phyloP scores from a whole-genome alignment of 2,888 invertebrate genomes.

The Synergus umbraculus region DNA sequence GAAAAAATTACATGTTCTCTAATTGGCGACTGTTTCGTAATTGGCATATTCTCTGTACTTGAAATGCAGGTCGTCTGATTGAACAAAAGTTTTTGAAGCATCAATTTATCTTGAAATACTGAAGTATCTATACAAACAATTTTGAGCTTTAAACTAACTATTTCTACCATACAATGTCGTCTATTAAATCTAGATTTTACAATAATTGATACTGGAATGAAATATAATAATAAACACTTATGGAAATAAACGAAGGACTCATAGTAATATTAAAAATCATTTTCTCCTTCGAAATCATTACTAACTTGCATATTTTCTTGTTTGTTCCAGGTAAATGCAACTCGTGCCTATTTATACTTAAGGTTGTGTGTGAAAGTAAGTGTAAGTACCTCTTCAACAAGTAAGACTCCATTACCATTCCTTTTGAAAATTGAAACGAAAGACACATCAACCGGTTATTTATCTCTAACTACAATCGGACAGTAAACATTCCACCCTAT shows the following conservation, averaged over 20 bases:
- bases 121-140: not conserved
- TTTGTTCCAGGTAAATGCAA: slow-evolving; percentile 32
- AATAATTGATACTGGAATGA: no score
- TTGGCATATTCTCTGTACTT: not conserved
- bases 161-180: no score
- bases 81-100: not conserved
- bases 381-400: slow-evolving; percentile 29
- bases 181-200: no score
- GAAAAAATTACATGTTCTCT: not conserved
- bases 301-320: slow-evolving; percentile 37
- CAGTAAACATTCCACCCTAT: not conserved
- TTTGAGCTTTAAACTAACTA: not conserved
- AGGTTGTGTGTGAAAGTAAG: slow-evolving; percentile 31
- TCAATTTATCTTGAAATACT: not conserved
- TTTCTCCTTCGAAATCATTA: not conserved
- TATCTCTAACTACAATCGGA: slow-evolving; percentile 3
- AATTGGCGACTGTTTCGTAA: not conserved
- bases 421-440: slow-evolving; percentile 16
- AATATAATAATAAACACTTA: no score
- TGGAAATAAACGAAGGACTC: not conserved
- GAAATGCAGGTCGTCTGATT: not conserved
- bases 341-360: slow-evolving; percentile 30
- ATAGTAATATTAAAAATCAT: not conserved
- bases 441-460: slow-evolving; percentile 13
- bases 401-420: slow-evolving; percentile 38